phyloP scores from a whole-genome alignment of 2,113 vertebrate species.

The Sisor rabdophorus region DNA sequence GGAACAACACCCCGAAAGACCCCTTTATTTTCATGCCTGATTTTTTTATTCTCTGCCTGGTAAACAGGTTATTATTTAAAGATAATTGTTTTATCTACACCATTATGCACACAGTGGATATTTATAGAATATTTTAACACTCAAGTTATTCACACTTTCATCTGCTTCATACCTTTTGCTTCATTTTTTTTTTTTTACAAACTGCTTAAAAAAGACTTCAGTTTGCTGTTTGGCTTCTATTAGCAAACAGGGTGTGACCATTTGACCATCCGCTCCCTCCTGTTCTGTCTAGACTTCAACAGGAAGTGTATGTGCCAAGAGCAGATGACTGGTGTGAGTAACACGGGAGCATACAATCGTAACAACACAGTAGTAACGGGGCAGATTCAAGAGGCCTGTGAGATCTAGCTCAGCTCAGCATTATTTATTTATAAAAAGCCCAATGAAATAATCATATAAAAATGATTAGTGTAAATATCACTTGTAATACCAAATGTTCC shows the following conservation, averaged over 20 bases:
- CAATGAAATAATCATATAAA: not conserved
- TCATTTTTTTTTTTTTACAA: not conserved
- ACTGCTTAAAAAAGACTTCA: constrained; percentile 8
- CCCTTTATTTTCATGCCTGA: no score
- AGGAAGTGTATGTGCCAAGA: constrained; percentile 42
- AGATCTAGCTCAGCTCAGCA: not conserved
- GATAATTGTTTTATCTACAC: not conserved
- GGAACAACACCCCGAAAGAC: no score
- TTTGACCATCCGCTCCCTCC: constrained; percentile 36
- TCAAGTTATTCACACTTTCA: not conserved
- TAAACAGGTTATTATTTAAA: no score
- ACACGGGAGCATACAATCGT: not conserved
- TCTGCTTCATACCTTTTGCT: constrained; percentile 25
- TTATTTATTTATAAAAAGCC: not conserved
- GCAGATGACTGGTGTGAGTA: constrained; percentile 20
- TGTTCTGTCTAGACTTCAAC: constrained; percentile 34
- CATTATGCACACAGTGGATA: not conserved
- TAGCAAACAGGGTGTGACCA: constrained; percentile 42
- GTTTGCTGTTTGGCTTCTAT: constrained; percentile 4
- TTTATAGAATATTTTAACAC: not conserved
- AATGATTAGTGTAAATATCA: not conserved
- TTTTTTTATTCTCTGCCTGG: not conserved
- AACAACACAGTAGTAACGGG: not conserved
- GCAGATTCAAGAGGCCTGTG: not conserved
- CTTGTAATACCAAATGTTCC: not conserved